phyloP scores from a whole-genome alignment of 2,888 invertebrate species.

The Brassicogethes aeneus region DNA sequence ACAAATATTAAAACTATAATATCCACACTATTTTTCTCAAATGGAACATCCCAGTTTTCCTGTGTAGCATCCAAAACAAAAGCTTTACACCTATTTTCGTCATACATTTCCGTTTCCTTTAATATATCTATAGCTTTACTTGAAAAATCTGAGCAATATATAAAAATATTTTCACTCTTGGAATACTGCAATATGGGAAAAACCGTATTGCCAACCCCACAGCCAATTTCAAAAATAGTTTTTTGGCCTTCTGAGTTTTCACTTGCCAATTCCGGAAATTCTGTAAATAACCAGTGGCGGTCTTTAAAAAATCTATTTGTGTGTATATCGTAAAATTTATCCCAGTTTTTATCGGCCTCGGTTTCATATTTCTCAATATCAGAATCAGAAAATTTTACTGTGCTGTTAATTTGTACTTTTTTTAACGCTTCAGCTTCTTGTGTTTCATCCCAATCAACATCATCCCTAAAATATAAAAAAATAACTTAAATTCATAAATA shows the following conservation, averaged over 20 bases:
- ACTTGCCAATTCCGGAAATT: constrained; percentile 82
- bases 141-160: constrained; percentile 95
- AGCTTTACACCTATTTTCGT: constrained; percentile 66
- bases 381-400: constrained; percentile 50
- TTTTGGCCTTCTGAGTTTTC: constrained; percentile 24
- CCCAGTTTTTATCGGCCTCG: constrained; percentile 79
- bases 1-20: constrained; percentile 90
- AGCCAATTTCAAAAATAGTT: constrained; percentile 84
- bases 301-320: constrained; percentile 96
- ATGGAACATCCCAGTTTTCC: constrained; percentile 65
- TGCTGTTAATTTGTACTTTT: constrained; percentile 69
- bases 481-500: neutral
- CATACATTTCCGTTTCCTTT: constrained; percentile 59
- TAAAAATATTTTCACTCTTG: constrained; percentile 62
- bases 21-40: constrained; percentile 72
- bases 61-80: constrained; percentile 86
- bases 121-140: constrained; percentile 74
- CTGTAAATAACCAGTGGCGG: constrained; percentile 94
- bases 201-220: constrained; percentile 96
- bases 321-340: constrained; percentile 84
- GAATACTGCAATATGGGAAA: constrained; percentile 85
- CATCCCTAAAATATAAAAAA: constrained; percentile 62
- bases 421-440: constrained; percentile 66
- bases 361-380: constrained; percentile 57
- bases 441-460: constrained; percentile 83